These are phyloP conservation scores for Ormyrus rosae DNA, from an alignment of 2,888 invertebrate genomes.

Conservation along the genomic window DNA sequence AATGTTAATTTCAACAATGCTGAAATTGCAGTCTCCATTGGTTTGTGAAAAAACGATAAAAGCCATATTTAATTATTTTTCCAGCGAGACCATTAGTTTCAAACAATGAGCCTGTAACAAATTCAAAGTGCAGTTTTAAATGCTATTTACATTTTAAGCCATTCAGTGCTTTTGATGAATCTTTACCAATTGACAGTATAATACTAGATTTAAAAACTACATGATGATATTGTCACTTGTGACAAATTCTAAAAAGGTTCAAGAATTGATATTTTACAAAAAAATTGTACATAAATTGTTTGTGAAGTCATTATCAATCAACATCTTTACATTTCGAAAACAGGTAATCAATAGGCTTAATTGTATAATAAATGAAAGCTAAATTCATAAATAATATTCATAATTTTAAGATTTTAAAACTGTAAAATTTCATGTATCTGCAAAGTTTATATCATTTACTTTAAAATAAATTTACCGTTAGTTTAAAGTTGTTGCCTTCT, in stretches of 20 bases:
- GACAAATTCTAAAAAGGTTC: too few species aligned
- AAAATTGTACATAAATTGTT: too few species aligned
- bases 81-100: neutral
- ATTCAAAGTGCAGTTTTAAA: neutral
- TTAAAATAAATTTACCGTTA: slow-evolving; percentile 34
- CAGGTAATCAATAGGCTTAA: too few species aligned
- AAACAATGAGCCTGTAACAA: slow-evolving; percentile 15
- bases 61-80: slow-evolving; percentile 3
- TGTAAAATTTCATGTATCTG: slow-evolving; percentile 8
- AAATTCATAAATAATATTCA: neutral
- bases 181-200: slow-evolving; percentile 47
- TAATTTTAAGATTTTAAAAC: slow-evolving; percentile 6
- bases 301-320: too few species aligned
- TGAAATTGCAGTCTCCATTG: neutral
- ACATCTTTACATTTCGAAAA: too few species aligned
- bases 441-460: slow-evolving; percentile 24
- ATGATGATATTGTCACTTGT: neutral
- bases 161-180: slow-evolving; percentile 8
- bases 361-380: too few species aligned
- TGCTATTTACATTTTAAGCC: neutral
- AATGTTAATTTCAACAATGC: neutral
- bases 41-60: neutral
- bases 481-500: neutral
- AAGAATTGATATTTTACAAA: too few species aligned
- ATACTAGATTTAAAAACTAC: slow-evolving; percentile 10